Evolutionary conservation across 2,888 invertebrate genomes (phyloP).

Genomic region (Pseudococcus jackbeardsleyi): DNA sequence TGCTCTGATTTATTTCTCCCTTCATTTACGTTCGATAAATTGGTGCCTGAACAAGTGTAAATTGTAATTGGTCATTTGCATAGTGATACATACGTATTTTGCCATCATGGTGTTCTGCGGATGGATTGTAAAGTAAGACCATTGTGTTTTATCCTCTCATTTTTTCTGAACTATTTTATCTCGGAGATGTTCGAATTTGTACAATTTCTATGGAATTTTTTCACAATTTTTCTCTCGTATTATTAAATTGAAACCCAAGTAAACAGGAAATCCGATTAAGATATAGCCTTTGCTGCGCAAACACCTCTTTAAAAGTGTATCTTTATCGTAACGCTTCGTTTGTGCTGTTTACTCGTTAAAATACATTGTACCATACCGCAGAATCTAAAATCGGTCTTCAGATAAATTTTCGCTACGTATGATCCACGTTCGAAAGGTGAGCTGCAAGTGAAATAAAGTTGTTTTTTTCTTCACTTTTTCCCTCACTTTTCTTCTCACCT

Average conservation of each 20-base stretch:
- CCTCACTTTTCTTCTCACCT: neutral
- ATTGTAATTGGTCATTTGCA: neutral
- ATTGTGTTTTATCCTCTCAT: neutral
- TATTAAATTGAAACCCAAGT: neutral
- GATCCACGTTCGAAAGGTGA: conserved; percentile 16
- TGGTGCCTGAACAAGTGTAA: neutral
- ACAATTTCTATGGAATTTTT: neutral
- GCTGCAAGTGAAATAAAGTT: neutral
- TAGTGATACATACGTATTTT: neutral
- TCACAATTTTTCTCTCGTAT: neutral
- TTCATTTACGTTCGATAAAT: neutral
- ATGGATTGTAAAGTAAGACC: conserved; percentile 6
- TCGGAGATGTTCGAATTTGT: neutral
- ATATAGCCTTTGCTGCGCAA: conserved; percentile 7
- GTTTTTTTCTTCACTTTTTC: neutral
- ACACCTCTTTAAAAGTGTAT: neutral
- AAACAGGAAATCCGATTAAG: conserved; percentile 28
- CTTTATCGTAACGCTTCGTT: conserved; percentile 27
- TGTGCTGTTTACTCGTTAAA: conserved; percentile 1
- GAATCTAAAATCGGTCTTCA: neutral
- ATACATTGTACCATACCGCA: neutral
- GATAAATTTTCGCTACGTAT: conserved; percentile 9
- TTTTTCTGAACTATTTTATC: neutral
- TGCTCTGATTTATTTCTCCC: neutral
- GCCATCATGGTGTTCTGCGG: conserved; percentile 26